These are phyloP conservation scores for Allophyes oxyacanthae DNA, from an alignment of 2,888 invertebrate species.

Conservation along the genomic window DNA sequence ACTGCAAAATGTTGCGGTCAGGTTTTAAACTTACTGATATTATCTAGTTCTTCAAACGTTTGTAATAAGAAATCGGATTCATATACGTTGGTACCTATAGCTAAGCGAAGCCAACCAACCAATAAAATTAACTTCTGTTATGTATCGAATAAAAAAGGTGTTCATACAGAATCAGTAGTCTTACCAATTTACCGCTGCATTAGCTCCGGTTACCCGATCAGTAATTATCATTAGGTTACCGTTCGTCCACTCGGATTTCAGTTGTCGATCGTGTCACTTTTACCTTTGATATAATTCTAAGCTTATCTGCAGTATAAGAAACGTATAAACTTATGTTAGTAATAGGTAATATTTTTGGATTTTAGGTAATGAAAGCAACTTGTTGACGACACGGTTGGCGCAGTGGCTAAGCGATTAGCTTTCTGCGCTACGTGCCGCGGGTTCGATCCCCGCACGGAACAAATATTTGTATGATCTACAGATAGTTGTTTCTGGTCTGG, in stretches of 20 bases:
- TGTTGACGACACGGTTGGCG: too few species aligned
- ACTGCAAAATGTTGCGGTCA: conserved; percentile 28
- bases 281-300: conserved; percentile 59
- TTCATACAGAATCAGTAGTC: conserved; percentile 68
- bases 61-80: conserved; percentile 31
- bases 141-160: conserved; percentile 64
- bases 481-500: too few species aligned
- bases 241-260: conserved; percentile 64
- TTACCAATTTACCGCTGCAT: conserved; percentile 76
- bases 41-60: conserved; percentile 15
- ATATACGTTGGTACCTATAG: conserved; percentile 29
- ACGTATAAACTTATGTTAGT: neutral
- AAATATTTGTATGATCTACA: too few species aligned
- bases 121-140: conserved; percentile 64
- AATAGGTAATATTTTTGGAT: too few species aligned
- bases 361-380: too few species aligned
- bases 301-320: conserved; percentile 27
- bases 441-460: too few species aligned
- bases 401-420: too few species aligned
- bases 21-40: conserved; percentile 14
- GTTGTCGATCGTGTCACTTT: conserved; percentile 65
- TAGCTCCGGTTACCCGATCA: conserved; percentile 67
- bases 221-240: conserved; percentile 70
- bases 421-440: too few species aligned
- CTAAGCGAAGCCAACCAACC: conserved; percentile 48